Conservation (phyloP, 2,797 vertebrate species). For the Phataginus tricuspis region DNA sequence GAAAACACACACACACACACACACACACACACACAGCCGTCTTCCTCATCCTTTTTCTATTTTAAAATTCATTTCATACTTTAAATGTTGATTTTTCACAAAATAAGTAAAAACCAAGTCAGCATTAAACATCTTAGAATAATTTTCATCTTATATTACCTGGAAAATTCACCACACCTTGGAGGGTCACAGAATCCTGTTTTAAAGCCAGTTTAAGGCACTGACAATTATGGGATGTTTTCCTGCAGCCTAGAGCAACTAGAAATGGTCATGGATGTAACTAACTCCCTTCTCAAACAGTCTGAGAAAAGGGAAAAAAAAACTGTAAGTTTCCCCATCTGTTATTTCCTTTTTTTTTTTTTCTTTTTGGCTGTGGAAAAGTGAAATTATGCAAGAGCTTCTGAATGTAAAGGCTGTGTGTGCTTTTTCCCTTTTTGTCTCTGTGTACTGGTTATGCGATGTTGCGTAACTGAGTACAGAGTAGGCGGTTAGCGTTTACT, state of each 20-base stretch:
- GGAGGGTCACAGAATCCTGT: constrained; percentile 72
- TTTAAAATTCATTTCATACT: constrained; percentile 73
- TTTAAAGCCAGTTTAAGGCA: constrained; percentile 72
- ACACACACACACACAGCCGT: constrained; percentile 46
- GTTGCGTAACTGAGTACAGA: constrained; percentile 85
- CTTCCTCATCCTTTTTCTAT: constrained; percentile 68
- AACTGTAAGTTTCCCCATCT: constrained; percentile 86
- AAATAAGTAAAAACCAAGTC: constrained; percentile 77
- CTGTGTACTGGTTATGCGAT: constrained; percentile 83
- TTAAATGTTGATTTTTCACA: constrained; percentile 76
- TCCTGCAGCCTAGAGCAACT: constrained; percentile 80
- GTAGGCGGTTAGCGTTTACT: constrained; percentile 87
- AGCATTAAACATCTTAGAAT: constrained; percentile 74
- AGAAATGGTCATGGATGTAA: constrained; percentile 84
- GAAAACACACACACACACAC: constrained; percentile 64
- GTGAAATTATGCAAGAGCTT: constrained; percentile 88
- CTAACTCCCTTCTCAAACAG: constrained; percentile 80
- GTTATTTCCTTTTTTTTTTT: constrained; percentile 84
- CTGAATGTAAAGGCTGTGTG: constrained; percentile 88
- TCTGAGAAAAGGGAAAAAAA: constrained; percentile 84
- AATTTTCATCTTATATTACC: constrained; percentile 79
- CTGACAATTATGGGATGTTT: constrained; percentile 75
- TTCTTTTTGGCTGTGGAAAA: constrained; percentile 84
- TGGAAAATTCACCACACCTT: constrained; percentile 80
- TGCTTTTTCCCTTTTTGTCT: constrained; percentile 88